phyloP scores from a whole-genome alignment of 2,888 invertebrate genomes.

The Plebejus argus region DNA sequence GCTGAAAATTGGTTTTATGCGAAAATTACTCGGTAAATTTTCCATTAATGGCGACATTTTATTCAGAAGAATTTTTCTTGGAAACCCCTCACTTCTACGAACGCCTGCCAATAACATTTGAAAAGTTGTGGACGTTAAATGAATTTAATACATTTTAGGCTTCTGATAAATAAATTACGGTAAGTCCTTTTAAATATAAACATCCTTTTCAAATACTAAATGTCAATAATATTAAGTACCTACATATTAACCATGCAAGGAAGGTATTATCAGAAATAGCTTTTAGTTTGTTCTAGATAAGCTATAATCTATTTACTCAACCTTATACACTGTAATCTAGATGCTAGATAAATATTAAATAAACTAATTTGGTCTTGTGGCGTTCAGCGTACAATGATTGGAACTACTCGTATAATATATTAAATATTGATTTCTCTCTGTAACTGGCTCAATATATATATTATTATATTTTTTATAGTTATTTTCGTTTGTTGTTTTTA shows the following conservation, averaged over 20 bases:
- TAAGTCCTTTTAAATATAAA: neutral
- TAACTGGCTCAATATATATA: too few relatives aligned
- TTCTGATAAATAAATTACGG: neutral
- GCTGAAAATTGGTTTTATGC: neutral
- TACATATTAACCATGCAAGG: neutral
- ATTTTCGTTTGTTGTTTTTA: too few relatives aligned
- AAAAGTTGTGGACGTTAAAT: neutral
- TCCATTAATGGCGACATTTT: neutral
- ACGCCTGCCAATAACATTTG: neutral
- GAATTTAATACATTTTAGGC: neutral
- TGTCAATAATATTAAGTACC: neutral
- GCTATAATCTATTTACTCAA: slow-evolving; percentile 15
- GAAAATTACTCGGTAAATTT: neutral
- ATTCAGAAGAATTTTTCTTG: neutral
- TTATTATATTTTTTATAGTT: too few relatives aligned
- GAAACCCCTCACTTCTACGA: neutral
- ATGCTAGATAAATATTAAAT: slow-evolving; percentile 17
- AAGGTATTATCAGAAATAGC: slow-evolving; percentile 17
- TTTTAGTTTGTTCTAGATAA: slow-evolving; percentile 30
- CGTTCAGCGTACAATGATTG: neutral
- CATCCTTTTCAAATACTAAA: neutral
- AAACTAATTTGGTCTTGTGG: slow-evolving; percentile 1
- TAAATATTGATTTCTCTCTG: neutral
- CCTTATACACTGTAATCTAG: neutral
- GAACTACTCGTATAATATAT: neutral